Conservation (phyloP, 2,888 invertebrate genomes). For the Troides aeacus region DNA sequence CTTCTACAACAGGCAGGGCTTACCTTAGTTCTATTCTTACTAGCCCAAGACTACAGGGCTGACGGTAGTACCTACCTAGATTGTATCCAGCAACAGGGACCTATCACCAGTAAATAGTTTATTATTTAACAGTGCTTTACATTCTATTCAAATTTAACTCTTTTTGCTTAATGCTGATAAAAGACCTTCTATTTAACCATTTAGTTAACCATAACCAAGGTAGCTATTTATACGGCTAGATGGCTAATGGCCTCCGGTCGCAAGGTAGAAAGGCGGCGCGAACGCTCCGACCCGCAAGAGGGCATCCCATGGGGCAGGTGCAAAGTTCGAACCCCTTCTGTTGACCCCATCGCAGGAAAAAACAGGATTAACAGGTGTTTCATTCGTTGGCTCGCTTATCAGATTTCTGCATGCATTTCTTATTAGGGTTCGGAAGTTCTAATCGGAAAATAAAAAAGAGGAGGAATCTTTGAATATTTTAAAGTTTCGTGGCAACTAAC, state of each 20-base stretch:
- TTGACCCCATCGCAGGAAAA: constrained; percentile 19
- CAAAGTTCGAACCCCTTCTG: constrained; percentile 21
- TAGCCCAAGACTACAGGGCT: too few species aligned
- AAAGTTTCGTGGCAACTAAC: constrained; percentile 16
- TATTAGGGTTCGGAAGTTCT: constrained; percentile 17
- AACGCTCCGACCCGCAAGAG: constrained; percentile 4
- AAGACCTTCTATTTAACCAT: neutral
- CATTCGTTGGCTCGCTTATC: constrained; percentile 26
- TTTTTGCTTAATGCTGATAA: neutral
- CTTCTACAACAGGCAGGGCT: too few species aligned
- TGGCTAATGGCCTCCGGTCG: neutral
- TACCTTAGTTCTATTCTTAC: too few species aligned
- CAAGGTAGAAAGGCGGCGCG: neutral
- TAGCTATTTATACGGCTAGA: neutral
- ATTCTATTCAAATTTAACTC: neutral
- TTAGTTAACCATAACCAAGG: constrained; percentile 1
- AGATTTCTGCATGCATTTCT: constrained; percentile 31
- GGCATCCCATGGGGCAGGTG: constrained; percentile 22
- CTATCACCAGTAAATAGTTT: neutral
- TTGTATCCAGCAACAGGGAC: too few species aligned
- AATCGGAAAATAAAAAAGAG: constrained; percentile 19
- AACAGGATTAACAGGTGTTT: constrained; percentile 30
- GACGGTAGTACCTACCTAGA: too few species aligned
- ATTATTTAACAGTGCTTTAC: too few species aligned
- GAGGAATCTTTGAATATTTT: constrained; percentile 11